Evolutionary conservation across 1,140 invertebrate genomes (phyloP), one percentile per base, ranked within the genome.

Genomic region (Arctopsyche grandis): DNA sequence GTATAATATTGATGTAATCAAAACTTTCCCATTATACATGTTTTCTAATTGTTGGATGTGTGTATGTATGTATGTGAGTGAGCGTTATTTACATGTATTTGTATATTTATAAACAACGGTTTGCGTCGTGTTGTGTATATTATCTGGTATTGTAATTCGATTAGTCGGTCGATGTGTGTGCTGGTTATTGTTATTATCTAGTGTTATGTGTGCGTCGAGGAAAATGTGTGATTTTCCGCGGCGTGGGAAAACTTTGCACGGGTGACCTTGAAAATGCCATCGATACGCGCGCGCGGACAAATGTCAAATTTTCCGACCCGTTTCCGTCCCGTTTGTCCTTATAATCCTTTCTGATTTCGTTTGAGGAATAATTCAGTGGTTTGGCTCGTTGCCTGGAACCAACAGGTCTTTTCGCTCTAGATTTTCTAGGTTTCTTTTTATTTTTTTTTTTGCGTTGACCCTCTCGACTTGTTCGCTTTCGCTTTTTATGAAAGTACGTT

Each of bases 241-340:
- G 16, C 12, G 10, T 1, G 29, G 29, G 10, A 14, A 52, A 52
- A 52, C 48, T 66, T 24, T 22, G 63, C 63, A 12, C 63, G 21
- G 4, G 19, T 66, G 63, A 66, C 63, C 63, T 66, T 66, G 63
- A 66, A 29, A 66, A 14, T 60, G 56, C 63, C 24, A 24, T 66
- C 24, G 21, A 26, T 66, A 66, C 24, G 5, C 10, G 5, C 22
- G 9, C 24, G 63, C 9, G 12, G 1, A n/a, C 24, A 26, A 26
- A 26, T 22, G 24, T 66, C 63, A 66, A 66, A 66, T 66, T 66
- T 66, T 66, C 63, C 10, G 10, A 52, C 3, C 10, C 16, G 10
- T 52, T 52, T 52, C 3, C 4, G 4, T 52, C 4, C 48, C 16
- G 48, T 52, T 52, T 52, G 10, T 16, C 48, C 12, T 52, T 52